phyloP scores from a whole-genome alignment of 2,797 vertebrate genomes.

The Hoplostethus atlanticus region DNA sequence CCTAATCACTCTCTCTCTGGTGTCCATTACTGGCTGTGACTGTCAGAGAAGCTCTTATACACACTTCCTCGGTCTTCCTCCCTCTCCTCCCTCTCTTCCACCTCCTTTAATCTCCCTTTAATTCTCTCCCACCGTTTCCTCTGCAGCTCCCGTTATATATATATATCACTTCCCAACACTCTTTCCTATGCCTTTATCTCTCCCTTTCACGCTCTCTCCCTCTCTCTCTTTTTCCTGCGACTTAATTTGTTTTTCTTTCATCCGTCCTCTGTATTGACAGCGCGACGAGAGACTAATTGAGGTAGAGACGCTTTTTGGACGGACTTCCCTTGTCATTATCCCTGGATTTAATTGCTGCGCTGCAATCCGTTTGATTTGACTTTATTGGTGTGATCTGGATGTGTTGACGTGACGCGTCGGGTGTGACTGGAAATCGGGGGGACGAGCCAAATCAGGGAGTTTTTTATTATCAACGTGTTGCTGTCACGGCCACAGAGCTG shows the following conservation, averaged over 20 bases:
- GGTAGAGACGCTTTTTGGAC: slow-evolving; percentile 68
- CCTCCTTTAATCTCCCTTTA: slow-evolving; percentile 41
- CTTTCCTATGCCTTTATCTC: neutral
- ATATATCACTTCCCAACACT: no score
- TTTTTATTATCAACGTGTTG: slow-evolving; percentile 57
- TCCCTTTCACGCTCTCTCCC: slow-evolving; percentile 46
- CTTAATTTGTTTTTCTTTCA: slow-evolving; percentile 73
- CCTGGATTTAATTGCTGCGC: slow-evolving; percentile 75
- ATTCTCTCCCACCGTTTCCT: neutral
- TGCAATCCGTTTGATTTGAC: slow-evolving; percentile 70
- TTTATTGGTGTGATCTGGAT: slow-evolving; percentile 73
- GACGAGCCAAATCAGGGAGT: slow-evolving; percentile 59
- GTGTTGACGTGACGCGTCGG: slow-evolving; percentile 51
- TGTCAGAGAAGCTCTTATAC: slow-evolving; percentile 35
- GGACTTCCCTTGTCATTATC: slow-evolving; percentile 71
- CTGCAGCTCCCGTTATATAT: no score
- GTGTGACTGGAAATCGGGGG: slow-evolving; percentile 58
- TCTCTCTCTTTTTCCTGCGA: slow-evolving; percentile 34
- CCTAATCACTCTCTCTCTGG: slow-evolving; percentile 27
- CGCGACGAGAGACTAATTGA: slow-evolving; percentile 74
- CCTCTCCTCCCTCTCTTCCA: neutral
- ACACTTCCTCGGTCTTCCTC: neutral
- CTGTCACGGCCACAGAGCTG: slow-evolving; percentile 62
- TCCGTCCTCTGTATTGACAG: slow-evolving; percentile 61
- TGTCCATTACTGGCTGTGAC: slow-evolving; percentile 43